Percentiles rank a stretch among this genome's conserved stretches.
Evolutionary conservation across 2,797 vertebrate species (phyloP).

Genomic region (Tinamus major): DNA sequence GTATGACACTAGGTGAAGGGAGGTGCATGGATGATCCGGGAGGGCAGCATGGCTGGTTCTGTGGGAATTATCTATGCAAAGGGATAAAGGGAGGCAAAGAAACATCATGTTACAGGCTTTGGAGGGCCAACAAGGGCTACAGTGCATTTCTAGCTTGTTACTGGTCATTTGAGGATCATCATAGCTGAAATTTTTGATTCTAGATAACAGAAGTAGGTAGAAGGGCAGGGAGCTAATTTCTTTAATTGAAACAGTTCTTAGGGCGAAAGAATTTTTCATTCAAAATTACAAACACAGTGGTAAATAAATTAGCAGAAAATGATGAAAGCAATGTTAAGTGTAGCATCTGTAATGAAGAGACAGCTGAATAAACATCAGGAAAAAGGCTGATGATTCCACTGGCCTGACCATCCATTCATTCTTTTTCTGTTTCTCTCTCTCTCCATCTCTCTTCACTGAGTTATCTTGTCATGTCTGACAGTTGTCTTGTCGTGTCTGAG

Average conservation of each 20-base stretch:
- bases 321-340: neutral
- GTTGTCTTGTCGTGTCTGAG: neutral
- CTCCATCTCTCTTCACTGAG: neutral
- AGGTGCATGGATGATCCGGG: fast-evolving
- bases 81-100: neutral
- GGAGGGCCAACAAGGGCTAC: neutral
- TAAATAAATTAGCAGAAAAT: neutral
- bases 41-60: neutral
- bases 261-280: neutral
- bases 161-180: neutral
- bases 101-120: neutral
- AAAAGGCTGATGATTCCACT: neutral
- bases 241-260: neutral
- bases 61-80: neutral
- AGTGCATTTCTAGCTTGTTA: neutral
- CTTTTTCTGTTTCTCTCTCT: neutral
- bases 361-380: neutral
- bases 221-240: neutral
- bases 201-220: neutral
- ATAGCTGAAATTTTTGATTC: neutral
- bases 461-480: neutral
- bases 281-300: neutral
- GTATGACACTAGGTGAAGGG: neutral
- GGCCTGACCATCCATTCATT: neutral
- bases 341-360: neutral